Base-by-base conservation (phyloP, 2,888 invertebrate species). In the Ophion slaviceki region DNA sequence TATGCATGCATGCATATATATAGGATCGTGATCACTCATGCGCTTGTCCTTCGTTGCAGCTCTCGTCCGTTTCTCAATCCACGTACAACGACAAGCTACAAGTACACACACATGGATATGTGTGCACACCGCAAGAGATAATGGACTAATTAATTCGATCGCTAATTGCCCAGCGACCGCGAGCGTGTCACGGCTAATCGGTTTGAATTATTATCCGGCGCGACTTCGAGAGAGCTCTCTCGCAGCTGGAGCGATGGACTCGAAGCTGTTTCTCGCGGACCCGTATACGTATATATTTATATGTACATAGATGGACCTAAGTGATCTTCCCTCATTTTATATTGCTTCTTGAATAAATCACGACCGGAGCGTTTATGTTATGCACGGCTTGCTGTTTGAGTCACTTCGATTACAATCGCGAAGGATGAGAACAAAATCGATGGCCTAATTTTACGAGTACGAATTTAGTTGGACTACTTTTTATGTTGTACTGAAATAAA, bases 81-180 rank as follows among this genome's bases (percentile, higher is more conserved):
- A 66, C 71, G 76, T 79, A 45, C 57, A 47, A 10, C 17, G 57
- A 28, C 61, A 71, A 78, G 72, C 40, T 8, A 67, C 66, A 40
- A 6, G 59, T 10, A 40, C 59, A 53, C 47, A 64, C 45, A 77
- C 24, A 78, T 59, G 57, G 7, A 28, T 64, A 75, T 62, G 61
- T 89, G 80, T 89, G 78, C 66, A 62, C 86, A 87, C 88, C 87
- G 80, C 88, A 86, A 77, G 86, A 91, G 92, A 92, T 93, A 92
- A 92, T 91, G 85, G 88, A 88, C 90, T 92, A 92, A 93, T 93
- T 92, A 93, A 93, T 92, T 93, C 90, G 88, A 87, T 89, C 89
- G 90, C 91, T 92, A 93, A 93, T 93, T 92, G 90, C 91, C 89
- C 86, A 86, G 89, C 88, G 88, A 90, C 89, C 88, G 89, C 86